These are phyloP conservation scores for Dipus sagitta DNA, from an alignment of 2,797 vertebrate genomes.

Conservation along the genomic window DNA sequence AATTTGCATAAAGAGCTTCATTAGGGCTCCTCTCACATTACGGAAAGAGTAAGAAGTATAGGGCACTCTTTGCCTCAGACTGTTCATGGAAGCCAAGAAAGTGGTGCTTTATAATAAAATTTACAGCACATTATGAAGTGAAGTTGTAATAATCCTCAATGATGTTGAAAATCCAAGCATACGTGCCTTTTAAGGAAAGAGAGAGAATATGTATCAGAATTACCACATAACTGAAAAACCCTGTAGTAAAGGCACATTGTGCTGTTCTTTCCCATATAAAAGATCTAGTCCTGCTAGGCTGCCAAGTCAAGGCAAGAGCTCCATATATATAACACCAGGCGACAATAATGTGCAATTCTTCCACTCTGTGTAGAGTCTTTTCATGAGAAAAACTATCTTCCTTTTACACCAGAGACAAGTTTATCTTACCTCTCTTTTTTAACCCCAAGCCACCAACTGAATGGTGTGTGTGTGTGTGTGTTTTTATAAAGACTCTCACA, in stretches of 20 bases:
- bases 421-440: conserved; percentile 75
- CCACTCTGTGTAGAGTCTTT: conserved; percentile 59
- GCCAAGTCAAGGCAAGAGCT: conserved; percentile 50
- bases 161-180: conserved; percentile 86
- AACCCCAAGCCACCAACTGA: conserved; percentile 9
- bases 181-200: conserved; percentile 80
- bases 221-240: conserved; percentile 48
- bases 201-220: conserved; percentile 85
- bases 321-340: conserved; percentile 57
- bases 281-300: conserved; percentile 41
- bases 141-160: conserved; percentile 87
- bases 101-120: conserved; percentile 87
- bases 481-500: background rate
- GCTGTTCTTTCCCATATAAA: conserved; percentile 69
- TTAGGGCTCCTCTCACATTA: conserved; percentile 88
- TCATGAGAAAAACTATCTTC: conserved; percentile 69
- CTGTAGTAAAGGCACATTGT: conserved; percentile 73
- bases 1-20: conserved; percentile 90
- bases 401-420: conserved; percentile 65
- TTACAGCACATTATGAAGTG: conserved; percentile 84
- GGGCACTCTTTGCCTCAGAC: conserved; percentile 82
- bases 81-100: conserved; percentile 86
- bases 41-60: conserved; percentile 82
- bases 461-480: background rate
- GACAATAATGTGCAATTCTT: conserved; percentile 71